These are phyloP conservation scores for Leucoraja erinaceus DNA, from an alignment of 2,113 vertebrate genomes.

Conservation along the genomic window DNA sequence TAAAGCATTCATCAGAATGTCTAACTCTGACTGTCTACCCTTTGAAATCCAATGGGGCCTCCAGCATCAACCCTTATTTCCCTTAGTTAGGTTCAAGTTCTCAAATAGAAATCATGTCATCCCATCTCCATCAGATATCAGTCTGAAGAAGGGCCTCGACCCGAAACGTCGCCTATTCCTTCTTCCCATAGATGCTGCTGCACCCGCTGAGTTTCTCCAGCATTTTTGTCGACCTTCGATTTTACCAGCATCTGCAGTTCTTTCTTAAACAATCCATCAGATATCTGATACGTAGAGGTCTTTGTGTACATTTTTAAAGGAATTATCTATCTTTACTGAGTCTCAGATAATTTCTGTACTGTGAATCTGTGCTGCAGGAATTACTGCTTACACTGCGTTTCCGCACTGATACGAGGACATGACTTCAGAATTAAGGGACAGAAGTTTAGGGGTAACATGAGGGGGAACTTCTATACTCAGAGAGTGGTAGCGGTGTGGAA, in stretches of 20 bases:
- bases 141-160: no score
- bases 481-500: no score
- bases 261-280: no score
- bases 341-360: not conserved
- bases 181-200: no score
- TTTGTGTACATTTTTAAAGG: constrained; percentile 29
- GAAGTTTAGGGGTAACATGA: no score
- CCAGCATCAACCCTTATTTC: not conserved
- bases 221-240: no score
- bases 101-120: not conserved
- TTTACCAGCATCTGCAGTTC: no score
- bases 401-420: constrained; percentile 10
- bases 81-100: constrained; percentile 24
- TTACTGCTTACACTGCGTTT: not conserved
- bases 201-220: no score
- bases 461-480: no score
- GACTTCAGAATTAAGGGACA: no score
- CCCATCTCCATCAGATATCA: not conserved
- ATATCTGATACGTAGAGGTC: constrained; percentile 10
- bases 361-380: not conserved
- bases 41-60: not conserved
- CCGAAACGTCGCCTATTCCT: no score
- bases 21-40: not conserved
- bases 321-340: not conserved
- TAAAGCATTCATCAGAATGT: not conserved